Base-by-base conservation (phyloP, 2,888 invertebrate genomes). In the Tyria jacobaeae region DNA sequence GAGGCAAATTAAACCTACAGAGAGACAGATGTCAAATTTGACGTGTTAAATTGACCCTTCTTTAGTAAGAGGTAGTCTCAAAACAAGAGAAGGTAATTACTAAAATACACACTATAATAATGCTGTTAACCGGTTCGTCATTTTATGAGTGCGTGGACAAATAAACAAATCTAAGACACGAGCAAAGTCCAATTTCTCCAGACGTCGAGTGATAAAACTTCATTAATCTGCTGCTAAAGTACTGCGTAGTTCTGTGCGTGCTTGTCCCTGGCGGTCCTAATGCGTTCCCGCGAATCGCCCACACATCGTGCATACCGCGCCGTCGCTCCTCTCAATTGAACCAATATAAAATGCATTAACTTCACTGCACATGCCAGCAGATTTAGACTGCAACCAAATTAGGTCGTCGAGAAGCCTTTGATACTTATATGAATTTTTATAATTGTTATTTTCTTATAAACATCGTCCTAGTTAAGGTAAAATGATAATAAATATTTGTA, bases 311-410 rank as follows among this genome's bases (percentile, higher is more conserved):
- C 93, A 92, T 91, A 89, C 93, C 91, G 84, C 91, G 92, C 87
- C 92, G 91, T 88, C 92, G 88, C 87, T 84, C 80, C 85, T 82
- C 79, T 86, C 92, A 94, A 94, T 94, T 94, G 91, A 90, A 90
- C 91, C 92, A 94, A 94, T 94, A 92, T 94, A 94, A 94, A 94
- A 94, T 93, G 92, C 94, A 94, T 94, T 94, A 93, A 89, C 89
- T 85, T 87, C 81, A 88, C 80, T 84, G 83, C 89, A 86, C 83
- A 86, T 89, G 89, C 82, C 89, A 88, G 83, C 89, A 89, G 90
- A 92, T 92, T 92, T 89, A 86, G 81, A 81, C 72, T 78, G 80
- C 77, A 77, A 62, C 73, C 62, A 76, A 85, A 90, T 87, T 90
- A 80, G 91, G 91, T 90, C 91, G 90, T 79, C 84, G 84, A 67